A percentile compares a stretch with the other conserved stretches of the same genome.
Evolutionary conservation across 2,113 vertebrate species (phyloP).

Genomic region (Xiphophorus hellerii): DNA sequence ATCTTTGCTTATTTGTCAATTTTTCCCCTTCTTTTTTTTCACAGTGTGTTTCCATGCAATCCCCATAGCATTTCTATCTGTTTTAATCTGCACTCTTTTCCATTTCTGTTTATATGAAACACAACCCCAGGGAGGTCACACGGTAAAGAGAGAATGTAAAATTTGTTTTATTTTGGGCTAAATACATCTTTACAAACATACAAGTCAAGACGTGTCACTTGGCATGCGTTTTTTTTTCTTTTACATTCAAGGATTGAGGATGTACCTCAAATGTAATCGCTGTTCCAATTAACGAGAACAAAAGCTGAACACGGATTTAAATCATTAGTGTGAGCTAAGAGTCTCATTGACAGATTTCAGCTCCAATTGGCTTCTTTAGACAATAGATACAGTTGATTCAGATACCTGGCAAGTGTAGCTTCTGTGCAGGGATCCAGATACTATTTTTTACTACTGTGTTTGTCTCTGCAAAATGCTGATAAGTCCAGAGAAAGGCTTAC

Average conservation of each 20-base stretch:
- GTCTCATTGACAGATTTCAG: slow-evolving; percentile 14
- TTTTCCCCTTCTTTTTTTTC: slow-evolving; percentile 7
- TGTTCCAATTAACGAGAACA: slow-evolving; percentile 10
- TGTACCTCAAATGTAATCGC: slow-evolving; percentile 14
- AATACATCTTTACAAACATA: slow-evolving; percentile 18
- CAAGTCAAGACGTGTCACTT: slow-evolving; percentile 14
- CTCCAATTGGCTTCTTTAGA: slow-evolving; percentile 36
- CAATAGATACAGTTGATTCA: slow-evolving; percentile 46
- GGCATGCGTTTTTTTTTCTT: slow-evolving; percentile 15
- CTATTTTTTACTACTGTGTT: slow-evolving; percentile 20
- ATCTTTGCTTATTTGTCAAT: slow-evolving; percentile 20
- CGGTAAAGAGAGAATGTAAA: slow-evolving; percentile 19
- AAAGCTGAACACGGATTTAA: slow-evolving; percentile 9
- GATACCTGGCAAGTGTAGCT: slow-evolving; percentile 26
- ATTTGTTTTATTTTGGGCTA: slow-evolving; percentile 32
- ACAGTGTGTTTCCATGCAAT: neutral
- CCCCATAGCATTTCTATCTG: neutral
- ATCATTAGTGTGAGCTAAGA: slow-evolving; percentile 18
- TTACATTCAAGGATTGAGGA: slow-evolving; percentile 11
- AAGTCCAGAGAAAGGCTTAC: slow-evolving; percentile 61
- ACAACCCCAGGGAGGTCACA: slow-evolving; percentile 9
- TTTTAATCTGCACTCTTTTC: slow-evolving; percentile 23
- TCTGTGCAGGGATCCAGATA: slow-evolving; percentile 34
- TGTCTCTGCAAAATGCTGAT: slow-evolving; percentile 73
- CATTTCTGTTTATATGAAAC: slow-evolving; percentile 39